phyloP scores from a whole-genome alignment of 2,888 invertebrate genomes.

The Oligia latruncula region DNA sequence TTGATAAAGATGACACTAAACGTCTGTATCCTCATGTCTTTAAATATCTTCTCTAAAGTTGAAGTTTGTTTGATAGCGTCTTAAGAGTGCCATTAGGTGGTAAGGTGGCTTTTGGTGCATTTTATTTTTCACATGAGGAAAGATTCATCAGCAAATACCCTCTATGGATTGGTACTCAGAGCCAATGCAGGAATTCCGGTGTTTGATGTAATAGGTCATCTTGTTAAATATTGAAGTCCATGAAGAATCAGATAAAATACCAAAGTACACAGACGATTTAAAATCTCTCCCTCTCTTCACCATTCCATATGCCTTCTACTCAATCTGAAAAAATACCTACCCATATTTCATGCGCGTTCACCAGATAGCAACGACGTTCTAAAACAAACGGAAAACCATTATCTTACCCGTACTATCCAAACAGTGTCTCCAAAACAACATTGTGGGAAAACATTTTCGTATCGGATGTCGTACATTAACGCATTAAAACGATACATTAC shows the following conservation, averaged over 20 bases:
- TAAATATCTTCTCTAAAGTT: background rate
- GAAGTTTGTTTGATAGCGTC: background rate
- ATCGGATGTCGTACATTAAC: constrained; percentile 80
- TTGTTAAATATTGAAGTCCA: background rate
- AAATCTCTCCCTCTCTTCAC: background rate
- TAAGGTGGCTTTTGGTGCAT: too few relatives aligned
- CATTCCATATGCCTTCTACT: background rate
- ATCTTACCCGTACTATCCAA: constrained; percentile 41
- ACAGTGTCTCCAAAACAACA: constrained; percentile 57
- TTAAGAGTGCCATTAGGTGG: background rate
- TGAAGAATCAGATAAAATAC: background rate
- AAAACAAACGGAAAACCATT: constrained; percentile 28
- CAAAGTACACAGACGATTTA: too few relatives aligned
- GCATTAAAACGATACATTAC: constrained; percentile 80
- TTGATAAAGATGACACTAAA: background rate
- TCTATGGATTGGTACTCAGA: background rate
- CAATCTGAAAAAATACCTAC: background rate
- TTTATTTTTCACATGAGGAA: background rate
- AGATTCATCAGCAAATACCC: background rate
- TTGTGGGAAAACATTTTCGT: constrained; percentile 72
- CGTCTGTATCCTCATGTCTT: background rate
- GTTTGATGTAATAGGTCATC: background rate
- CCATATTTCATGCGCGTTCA: background rate
- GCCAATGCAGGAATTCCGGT: background rate
- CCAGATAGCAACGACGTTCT: background rate